Evolutionary conservation across 2,797 vertebrate species (phyloP).

Genomic region (Epinephelus awoara): DNA sequence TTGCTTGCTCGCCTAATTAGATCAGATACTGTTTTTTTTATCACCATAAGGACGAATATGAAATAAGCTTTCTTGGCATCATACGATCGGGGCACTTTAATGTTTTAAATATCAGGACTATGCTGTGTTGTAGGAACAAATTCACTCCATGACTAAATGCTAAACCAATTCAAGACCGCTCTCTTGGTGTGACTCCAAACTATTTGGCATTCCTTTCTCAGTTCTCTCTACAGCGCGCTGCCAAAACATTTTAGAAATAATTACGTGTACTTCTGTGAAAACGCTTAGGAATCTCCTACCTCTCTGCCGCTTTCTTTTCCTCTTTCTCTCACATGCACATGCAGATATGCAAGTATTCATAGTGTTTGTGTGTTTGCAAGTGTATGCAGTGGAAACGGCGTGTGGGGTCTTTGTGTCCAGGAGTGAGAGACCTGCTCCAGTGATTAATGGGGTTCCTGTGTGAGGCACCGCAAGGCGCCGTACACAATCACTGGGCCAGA

Average conservation of each 20-base stretch:
- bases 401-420: slow-evolving; percentile 85
- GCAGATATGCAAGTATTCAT: slow-evolving; percentile 52
- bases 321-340: slow-evolving; percentile 28
- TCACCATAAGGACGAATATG: slow-evolving; percentile 10
- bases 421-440: slow-evolving; percentile 84
- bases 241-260: slow-evolving; percentile 82
- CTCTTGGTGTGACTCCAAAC: slow-evolving; percentile 77
- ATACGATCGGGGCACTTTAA: slow-evolving; percentile 41
- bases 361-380: slow-evolving; percentile 72
- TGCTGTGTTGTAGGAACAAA: slow-evolving; percentile 53
- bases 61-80: slow-evolving; percentile 32
- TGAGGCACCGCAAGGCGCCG: slow-evolving; percentile 83
- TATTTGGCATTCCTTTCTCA: slow-evolving; percentile 81
- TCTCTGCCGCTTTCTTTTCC: slow-evolving; percentile 13
- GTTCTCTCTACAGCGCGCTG: slow-evolving; percentile 57
- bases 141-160: slow-evolving; percentile 66
- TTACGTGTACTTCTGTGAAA: slow-evolving; percentile 73
- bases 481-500: slow-evolving; percentile 86
- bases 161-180: slow-evolving; percentile 75
- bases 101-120: slow-evolving; percentile 52
- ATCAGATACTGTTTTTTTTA: slow-evolving; percentile 34
- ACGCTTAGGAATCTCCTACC: slow-evolving; percentile 50
- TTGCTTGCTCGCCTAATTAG: slow-evolving; percentile 44
- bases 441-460: slow-evolving; percentile 89
- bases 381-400: slow-evolving; percentile 67